Evolutionary conservation across 2,113 vertebrate species (phyloP), one percentile per base, ranked within the genome.

Genomic region (Scartelaos histophorus): DNA sequence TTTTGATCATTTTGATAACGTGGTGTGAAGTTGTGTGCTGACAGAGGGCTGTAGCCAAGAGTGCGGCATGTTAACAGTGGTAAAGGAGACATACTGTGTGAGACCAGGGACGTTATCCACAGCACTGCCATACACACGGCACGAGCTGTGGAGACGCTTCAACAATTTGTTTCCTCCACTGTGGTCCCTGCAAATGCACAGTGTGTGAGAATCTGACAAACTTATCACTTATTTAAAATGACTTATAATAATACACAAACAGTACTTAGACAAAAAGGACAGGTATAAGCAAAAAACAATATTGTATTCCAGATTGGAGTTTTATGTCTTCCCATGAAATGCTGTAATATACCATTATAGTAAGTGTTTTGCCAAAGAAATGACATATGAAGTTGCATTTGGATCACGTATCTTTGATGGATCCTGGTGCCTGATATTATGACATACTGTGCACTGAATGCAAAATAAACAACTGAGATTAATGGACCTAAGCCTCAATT

Each of bases 81-180:
- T 17, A 35, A 45, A 29, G 19, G 49, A 19, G 13, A 92, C 97
- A 93, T 92, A 99, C 98, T 98, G 92, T 54, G 98, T 99, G 80
- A 98, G 95, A 75, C 95, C 93, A 16, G 97, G 96, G 80, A 99
- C 96, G 87, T 95, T 94, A 19, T 99, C 98, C 0, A 92, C 89
- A 15, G 94, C 87, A 1, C 94, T 98, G 85, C 98, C 98, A 0
- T 97, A 99, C 10, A 99, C 95, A 60, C 90, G 91, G 76, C 98
- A 99, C 64, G 95, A 94, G 65, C 68, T 73, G 83, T 97, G 88
- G 60, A 81, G 82, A 85, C 91, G 94, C 82, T 93, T 94, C 69
- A 99, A 89, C 0, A 67, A 92, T 0, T 94, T 91, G 5, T 98
- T 98, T 25, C 98, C 98, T 17, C 98, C 97, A 0, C 97, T 98